Base-by-base conservation (phyloP, 2,113 vertebrate species). In the Thunnus maccoyii region DNA sequence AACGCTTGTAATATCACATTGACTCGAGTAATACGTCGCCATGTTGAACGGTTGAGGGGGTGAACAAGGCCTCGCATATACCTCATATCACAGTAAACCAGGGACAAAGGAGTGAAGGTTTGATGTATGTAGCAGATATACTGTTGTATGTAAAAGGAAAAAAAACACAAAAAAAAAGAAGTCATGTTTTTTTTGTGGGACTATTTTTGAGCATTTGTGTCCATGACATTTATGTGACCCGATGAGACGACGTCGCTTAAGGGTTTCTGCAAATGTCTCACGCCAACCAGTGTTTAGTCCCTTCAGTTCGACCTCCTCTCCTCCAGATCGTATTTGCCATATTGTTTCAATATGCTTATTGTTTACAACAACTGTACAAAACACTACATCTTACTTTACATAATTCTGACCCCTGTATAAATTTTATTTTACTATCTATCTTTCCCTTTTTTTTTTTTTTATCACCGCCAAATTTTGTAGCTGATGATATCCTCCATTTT, bases 61-160 rank as follows among this genome's bases (percentile, higher is more conserved):
- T 76, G 9, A 80, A 70, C 69, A 48, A 78, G 83, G 88, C 91
- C 87, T 91, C 88, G 67, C 83, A 85, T 91, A 94, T 96, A 95
- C 95, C 94, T 95, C 95, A 93, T 94, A 94, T 94, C 92, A 91
- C 92, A 92, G 83, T 74, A 86, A 88, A 91, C 86, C 94, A 95
- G 93, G 94, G 92, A 93, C 85, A 83, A 80, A 63, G 83, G 80
- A 87, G 82, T 84, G 78, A 83, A 65, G 78, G 82, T 77, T 87
- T 85, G 72, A 66, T 82, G 84, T 89, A 78, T 93, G 91, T 93
- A 94, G 94, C 92, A 89, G 92, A 88, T 78, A 91, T 87, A 87
- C 85, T 92, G 91, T 88, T 88, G 80, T 87, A 51, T 78, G 70
- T 82, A 73, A 52, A 78, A 64, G 9, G 79, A 14, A 51, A 62